phyloP scores from a whole-genome alignment of 2,888 invertebrate species.

The Elmis aenea region DNA sequence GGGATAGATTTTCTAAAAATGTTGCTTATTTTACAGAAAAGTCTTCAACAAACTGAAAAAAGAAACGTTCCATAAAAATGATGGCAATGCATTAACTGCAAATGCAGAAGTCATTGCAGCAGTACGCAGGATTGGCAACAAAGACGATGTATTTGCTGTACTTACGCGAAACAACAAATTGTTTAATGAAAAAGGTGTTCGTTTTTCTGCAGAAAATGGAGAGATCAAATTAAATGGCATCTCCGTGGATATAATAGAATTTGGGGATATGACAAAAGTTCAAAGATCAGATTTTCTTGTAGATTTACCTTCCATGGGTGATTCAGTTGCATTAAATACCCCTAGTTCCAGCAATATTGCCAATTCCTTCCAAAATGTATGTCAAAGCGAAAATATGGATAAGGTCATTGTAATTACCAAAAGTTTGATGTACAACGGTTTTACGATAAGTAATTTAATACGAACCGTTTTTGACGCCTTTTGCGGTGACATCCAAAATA shows the following conservation, averaged over 20 bases:
- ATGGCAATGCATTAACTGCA: conserved; percentile 45
- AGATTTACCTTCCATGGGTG: conserved; percentile 15
- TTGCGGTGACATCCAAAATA: conserved; percentile 10
- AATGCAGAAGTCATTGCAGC: conserved; percentile 54
- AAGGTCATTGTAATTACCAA: no score
- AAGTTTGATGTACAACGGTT: background rate
- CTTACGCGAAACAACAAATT: conserved; percentile 53
- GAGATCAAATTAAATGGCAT: conserved; percentile 35
- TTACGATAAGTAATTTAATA: conserved; percentile 1
- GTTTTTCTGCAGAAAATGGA: conserved; percentile 31
- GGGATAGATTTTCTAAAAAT: no score
- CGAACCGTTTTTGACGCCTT: conserved; percentile 5
- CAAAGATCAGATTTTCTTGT: conserved; percentile 26
- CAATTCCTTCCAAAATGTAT: no score
- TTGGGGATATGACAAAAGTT: conserved; percentile 27
- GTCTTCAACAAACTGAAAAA: conserved; percentile 55
- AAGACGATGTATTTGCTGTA: conserved; percentile 54
- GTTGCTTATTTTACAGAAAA: conserved; percentile 42
- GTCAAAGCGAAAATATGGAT: conserved; percentile 1
- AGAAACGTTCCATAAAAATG: conserved; percentile 49
- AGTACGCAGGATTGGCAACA: conserved; percentile 50
- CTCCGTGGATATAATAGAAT: conserved; percentile 32
- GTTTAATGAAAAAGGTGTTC: conserved; percentile 48
- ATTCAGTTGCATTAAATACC: no score
- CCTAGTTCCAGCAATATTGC: no score